phyloP scores from a whole-genome alignment of 37 sponge, comb jelly and placozoan species.

The Axinella damicornis region DNA sequence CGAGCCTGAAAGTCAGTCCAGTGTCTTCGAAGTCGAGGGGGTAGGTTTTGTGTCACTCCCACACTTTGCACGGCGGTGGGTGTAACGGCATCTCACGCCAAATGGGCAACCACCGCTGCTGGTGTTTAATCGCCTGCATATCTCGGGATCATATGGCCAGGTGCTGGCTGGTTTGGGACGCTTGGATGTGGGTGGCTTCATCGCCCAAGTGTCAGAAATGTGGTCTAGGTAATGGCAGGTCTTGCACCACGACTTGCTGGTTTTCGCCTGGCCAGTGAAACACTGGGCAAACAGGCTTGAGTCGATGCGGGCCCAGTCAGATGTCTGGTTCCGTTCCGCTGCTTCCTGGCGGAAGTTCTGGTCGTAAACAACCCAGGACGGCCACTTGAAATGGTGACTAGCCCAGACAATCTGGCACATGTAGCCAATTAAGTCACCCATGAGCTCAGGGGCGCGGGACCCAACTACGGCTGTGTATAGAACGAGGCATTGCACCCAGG shows the following conservation, averaged over 20 bases:
- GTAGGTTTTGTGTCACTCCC: neutral
- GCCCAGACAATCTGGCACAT: neutral
- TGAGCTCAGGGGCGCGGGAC: neutral
- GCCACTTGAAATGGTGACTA: neutral
- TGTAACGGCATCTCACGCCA: neutral
- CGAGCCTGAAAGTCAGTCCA: too few relatives aligned
- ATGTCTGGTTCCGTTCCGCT: neutral
- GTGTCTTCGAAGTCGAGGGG: neutral
- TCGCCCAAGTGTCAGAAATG: neutral
- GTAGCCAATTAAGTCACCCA: neutral
- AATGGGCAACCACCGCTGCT: neutral
- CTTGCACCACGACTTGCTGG: neutral
- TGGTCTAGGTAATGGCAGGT: constrained; percentile 20
- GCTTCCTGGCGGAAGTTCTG: neutral
- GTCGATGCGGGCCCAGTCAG: neutral
- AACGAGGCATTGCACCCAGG: neutral
- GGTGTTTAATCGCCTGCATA: neutral
- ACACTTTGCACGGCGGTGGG: neutral
- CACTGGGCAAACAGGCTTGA: neutral
- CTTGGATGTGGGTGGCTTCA: too few relatives aligned
- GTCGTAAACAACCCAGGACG: neutral
- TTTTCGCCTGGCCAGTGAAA: neutral
- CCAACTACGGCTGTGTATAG: neutral
- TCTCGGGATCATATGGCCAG: too few relatives aligned
- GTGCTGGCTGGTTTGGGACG: too few relatives aligned